A percentile compares a stretch with the other conserved stretches of the same genome.
phyloP scores from a whole-genome alignment of 2,888 invertebrate species.

The Philopedon plagiatum region DNA sequence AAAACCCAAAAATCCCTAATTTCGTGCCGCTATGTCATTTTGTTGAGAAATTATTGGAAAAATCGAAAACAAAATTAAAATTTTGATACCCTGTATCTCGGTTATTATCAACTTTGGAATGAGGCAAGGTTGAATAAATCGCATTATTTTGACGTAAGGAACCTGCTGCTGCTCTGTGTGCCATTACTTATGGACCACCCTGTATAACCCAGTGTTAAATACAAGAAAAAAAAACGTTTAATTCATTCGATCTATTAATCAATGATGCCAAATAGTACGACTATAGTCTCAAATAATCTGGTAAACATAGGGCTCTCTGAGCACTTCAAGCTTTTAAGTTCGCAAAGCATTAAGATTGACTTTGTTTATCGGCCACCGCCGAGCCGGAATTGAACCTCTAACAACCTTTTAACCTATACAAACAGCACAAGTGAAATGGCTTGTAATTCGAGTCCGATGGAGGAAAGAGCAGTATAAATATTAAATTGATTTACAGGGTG shows the following conservation, averaged over 20 bases:
- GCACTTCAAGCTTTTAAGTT: conserved; percentile 44
- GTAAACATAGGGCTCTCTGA: conserved; percentile 50
- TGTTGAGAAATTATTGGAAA: too few species aligned
- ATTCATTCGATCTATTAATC: conserved; percentile 1
- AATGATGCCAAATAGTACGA: conserved; percentile 19
- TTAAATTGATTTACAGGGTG: conserved; percentile 24
- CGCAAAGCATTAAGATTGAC: conserved; percentile 45
- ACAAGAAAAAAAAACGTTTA: neutral
- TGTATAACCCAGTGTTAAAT: neutral
- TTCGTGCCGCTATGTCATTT: too few species aligned
- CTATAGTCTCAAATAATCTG: conserved; percentile 42
- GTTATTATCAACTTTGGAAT: too few species aligned
- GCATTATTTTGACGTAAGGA: too few species aligned
- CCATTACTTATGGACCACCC: too few species aligned
- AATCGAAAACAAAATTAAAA: too few species aligned
- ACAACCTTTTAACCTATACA: conserved; percentile 63
- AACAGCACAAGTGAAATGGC: conserved; percentile 61
- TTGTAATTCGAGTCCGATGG: conserved; percentile 56
- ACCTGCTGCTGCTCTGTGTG: too few species aligned
- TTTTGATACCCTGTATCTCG: too few species aligned
- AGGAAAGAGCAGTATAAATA: conserved; percentile 48
- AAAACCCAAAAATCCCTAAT: too few species aligned
- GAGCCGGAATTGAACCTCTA: conserved; percentile 60
- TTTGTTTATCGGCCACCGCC: conserved; percentile 53
- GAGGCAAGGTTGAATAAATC: too few species aligned